These are phyloP conservation scores for Oscarella lobularis DNA, from an alignment of 37 sponge, comb jelly and placozoan species.

Conservation along the genomic window DNA sequence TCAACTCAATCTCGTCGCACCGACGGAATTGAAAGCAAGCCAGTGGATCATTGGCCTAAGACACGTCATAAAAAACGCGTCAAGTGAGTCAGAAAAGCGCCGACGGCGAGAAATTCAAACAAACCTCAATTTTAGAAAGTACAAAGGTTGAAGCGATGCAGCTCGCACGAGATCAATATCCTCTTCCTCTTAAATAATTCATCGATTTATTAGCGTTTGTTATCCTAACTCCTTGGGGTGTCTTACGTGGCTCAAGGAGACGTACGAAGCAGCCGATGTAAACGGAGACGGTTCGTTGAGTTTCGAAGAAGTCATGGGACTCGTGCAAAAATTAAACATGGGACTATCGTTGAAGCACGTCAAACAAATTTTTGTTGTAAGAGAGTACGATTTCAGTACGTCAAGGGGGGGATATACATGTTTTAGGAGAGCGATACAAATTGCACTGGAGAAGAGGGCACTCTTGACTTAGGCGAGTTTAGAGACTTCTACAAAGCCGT, in stretches of 20 bases:
- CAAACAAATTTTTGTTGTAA: no score
- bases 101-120: no score
- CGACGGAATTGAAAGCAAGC: not conserved
- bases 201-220: not conserved
- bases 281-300: slow-evolving; percentile 33
- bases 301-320: slow-evolving; percentile 21
- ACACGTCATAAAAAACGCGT: not conserved
- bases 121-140: no score
- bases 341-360: slow-evolving; percentile 31
- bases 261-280: slow-evolving; percentile 40
- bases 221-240: not conserved
- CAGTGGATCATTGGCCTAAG: not conserved
- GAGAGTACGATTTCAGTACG: not conserved
- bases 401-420: not conserved
- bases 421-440: not conserved
- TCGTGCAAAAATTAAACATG: slow-evolving; percentile 40
- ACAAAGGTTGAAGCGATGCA: no score
- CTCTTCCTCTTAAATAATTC: not conserved
- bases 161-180: not conserved
- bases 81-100: not conserved
- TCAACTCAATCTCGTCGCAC: not conserved
- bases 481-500: not conserved
- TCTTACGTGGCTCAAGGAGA: slow-evolving; percentile 30
- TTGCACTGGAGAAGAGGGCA: not conserved
- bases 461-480: slow-evolving; percentile 3